Evolutionary conservation across 2,888 invertebrate genomes (phyloP).

Genomic region (Pristionchus exspectatus): DNA sequence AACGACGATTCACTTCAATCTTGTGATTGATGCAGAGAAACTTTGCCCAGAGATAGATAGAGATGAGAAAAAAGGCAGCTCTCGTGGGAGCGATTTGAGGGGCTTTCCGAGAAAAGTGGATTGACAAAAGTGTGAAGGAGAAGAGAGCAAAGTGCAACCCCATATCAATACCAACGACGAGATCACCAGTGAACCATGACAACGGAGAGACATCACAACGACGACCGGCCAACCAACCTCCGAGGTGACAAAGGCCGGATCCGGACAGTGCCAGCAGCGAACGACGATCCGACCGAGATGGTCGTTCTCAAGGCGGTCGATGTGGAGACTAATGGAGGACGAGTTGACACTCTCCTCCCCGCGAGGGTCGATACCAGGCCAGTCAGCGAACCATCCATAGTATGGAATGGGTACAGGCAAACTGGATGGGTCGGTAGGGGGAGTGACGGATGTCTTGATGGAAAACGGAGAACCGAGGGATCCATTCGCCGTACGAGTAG

Average conservation of each 20-base stretch:
- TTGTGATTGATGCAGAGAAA: background rate
- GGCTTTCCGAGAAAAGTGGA: background rate
- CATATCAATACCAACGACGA: background rate
- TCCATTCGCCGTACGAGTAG: background rate
- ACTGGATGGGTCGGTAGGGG: background rate
- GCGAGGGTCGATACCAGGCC: background rate
- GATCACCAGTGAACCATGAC: slow-evolving; percentile 4
- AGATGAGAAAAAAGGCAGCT: background rate
- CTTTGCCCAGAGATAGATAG: background rate
- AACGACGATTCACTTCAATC: background rate
- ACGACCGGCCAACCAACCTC: slow-evolving; percentile 26
- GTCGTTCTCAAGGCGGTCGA: slow-evolving; percentile 60
- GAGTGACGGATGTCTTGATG: background rate
- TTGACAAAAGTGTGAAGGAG: background rate
- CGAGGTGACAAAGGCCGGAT: slow-evolving; percentile 59
- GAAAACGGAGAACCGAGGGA: background rate
- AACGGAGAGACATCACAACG: background rate
- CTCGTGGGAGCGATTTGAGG: background rate
- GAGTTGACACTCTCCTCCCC: slow-evolving; percentile 23
- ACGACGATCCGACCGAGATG: slow-evolving; percentile 70
- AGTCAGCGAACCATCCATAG: slow-evolving; percentile 33
- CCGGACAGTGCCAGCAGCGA: slow-evolving; percentile 70
- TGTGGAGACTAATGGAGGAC: slow-evolving; percentile 57
- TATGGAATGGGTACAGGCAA: background rate
- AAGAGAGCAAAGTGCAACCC: background rate